Evolutionary conservation across 2,888 invertebrate genomes (phyloP).

Genomic region (Imbricaverruca yamaguchii): DNA sequence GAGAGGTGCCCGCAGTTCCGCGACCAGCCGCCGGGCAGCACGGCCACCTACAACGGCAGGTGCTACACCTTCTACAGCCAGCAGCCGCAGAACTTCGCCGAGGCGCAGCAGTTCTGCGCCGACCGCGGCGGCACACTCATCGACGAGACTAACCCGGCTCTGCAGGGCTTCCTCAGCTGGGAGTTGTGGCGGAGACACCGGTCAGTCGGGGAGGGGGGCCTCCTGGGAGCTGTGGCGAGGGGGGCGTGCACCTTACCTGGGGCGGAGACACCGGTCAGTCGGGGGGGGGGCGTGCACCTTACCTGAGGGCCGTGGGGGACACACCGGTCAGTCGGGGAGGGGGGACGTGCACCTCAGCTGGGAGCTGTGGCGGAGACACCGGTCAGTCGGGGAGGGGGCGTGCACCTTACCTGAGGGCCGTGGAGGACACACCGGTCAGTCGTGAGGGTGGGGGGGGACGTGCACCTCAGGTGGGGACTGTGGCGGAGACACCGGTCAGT

Average conservation of each 20-base stretch:
- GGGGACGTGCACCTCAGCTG: too few species aligned
- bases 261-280: background rate
- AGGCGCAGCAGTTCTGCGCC: slow-evolving; percentile 70
- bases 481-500: background rate
- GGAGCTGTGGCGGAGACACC: too few species aligned
- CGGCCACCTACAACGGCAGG: slow-evolving; percentile 89
- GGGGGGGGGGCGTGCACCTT: slow-evolving; percentile 57
- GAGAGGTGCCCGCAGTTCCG: slow-evolving; percentile 87
- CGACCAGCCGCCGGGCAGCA: slow-evolving; percentile 85
- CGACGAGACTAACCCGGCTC: slow-evolving; percentile 84
- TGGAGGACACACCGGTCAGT: too few species aligned
- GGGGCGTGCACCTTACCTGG: too few species aligned
- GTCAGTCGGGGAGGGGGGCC: slow-evolving; percentile 41
- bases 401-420: too few species aligned
- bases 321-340: too few species aligned
- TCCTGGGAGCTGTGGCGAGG: too few species aligned
- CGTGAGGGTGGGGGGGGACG: too few species aligned
- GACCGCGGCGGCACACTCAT: slow-evolving; percentile 74
- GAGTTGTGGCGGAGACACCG: slow-evolving; percentile 84
- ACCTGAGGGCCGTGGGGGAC: too few species aligned
- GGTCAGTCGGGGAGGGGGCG: background rate
- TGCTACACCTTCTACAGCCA: slow-evolving; percentile 89
- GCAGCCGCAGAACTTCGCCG: slow-evolving; percentile 70
- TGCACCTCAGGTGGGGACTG: too few species aligned
- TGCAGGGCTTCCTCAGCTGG: slow-evolving; percentile 92